Base-by-base conservation (phyloP, 2,797 vertebrate genomes). In the Centroberyx gerrardi region DNA sequence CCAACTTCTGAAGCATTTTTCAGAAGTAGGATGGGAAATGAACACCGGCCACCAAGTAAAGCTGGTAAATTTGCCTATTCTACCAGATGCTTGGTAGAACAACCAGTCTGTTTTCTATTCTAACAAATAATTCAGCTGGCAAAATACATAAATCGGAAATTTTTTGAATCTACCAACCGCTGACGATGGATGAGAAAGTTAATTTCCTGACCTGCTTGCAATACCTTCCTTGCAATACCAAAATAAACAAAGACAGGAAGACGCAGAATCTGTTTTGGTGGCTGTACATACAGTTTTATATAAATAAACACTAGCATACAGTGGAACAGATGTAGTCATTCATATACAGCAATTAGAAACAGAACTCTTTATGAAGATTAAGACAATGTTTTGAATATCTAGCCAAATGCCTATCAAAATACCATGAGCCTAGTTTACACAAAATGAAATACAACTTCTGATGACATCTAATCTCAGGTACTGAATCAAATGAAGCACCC, bases 211-310 rank as follows among this genome's bases (percentile, higher is more conserved):
- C n/a, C 42, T 61, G 0, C 14, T 49, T 18, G 38, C 3, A 46
- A 28, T 27, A 10, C 49, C 38, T n/a, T n/a, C n/a, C 14, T 49
- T 18, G 38, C 3, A 46, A 28, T 27, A 10, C 49, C 38, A 14
- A 53, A 74, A 33, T 5, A 17, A 60, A 28, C 31, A 48, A 5
- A 8, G 15, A 46, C 6, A 48, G 5, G 1, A 31, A 44, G 15
- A 46, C 15, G 12, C 15, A 58, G 52, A 10, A 5, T 13, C 28
- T 5, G 8, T 15, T n/a, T 65, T 42, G 17, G 31, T 88, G 83
- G 29, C 84, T 83, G 80, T 85, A 82, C 82, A 84, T 58, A 58
- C 62, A 74, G 63, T 75, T 86, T 88, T 87, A 80, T 87, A 90
- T 80, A 85, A 87, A 89, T 71, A 64, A 61, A 84, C 18, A 44